Conservation (phyloP, 92 coral and sea anemone species). For the Epizoanthus ramosus region DNA sequence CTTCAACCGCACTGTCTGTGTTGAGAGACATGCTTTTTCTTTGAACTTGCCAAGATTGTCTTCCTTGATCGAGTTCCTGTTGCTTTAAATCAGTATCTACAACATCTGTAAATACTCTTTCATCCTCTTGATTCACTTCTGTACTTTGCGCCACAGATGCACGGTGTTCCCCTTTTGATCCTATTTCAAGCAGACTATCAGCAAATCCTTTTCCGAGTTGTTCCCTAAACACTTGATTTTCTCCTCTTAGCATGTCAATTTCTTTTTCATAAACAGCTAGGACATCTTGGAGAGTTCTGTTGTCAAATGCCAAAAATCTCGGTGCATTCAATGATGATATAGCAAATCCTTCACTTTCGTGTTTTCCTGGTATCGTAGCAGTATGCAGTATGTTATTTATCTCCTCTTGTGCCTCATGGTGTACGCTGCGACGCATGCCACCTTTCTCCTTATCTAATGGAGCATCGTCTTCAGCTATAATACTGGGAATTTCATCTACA, state of each 20-base stretch:
- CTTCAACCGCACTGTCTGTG: background rate
- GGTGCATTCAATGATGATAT: constrained; percentile 32
- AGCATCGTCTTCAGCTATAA: background rate
- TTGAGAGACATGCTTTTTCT: background rate
- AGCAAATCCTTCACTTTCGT: background rate
- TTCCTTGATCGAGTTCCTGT: background rate
- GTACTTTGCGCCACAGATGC: background rate
- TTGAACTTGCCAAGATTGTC: background rate
- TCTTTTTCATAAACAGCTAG: constrained; percentile 64
- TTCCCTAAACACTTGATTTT: constrained; percentile 48
- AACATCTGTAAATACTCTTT: background rate
- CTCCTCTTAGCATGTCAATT: constrained; percentile 48
- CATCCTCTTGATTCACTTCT: background rate
- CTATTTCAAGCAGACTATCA: constrained; percentile 44
- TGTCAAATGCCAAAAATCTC: constrained; percentile 46
- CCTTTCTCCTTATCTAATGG: background rate
- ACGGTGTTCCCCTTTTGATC: background rate
- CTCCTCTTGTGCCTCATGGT: background rate
- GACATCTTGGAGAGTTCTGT: constrained; percentile 71
- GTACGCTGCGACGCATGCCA: background rate
- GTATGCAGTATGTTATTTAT: background rate
- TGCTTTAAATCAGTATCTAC: constrained; percentile 11
- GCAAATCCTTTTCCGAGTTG: constrained; percentile 64
- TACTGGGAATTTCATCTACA: background rate
- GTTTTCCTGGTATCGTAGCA: background rate